Conservation (phyloP, 64 coral and sea anemone genomes). For the Pocillopora damicornis region DNA sequence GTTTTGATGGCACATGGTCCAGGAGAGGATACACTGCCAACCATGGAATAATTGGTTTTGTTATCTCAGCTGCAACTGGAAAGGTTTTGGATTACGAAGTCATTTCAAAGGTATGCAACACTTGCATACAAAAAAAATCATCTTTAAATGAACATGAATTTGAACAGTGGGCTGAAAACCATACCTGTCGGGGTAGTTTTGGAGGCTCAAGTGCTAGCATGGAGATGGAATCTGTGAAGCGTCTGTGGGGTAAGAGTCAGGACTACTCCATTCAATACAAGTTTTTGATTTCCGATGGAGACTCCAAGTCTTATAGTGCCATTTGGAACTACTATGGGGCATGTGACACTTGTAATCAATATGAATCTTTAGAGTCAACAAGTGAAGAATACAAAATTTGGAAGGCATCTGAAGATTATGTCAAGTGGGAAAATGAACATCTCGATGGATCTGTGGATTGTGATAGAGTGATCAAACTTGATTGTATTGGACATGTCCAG, state of each 20-base stretch:
- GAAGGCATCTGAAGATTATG: constrained; percentile 9
- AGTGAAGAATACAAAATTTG: constrained; percentile 18
- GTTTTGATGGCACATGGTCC: constrained; percentile 47
- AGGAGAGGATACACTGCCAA: constrained; percentile 33
- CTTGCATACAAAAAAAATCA: constrained; percentile 21
- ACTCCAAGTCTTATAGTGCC: constrained; percentile 17
- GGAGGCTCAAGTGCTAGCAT: background rate
- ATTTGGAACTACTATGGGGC: constrained; percentile 21
- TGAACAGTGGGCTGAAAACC: too few relatives aligned
- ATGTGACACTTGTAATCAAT: constrained; percentile 26
- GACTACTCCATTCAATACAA: background rate
- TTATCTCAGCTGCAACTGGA: constrained; percentile 35
- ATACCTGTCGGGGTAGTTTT: too few relatives aligned
- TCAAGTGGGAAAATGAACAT: too few relatives aligned
- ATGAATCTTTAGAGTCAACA: constrained; percentile 9
- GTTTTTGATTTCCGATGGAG: background rate
- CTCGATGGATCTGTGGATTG: too few relatives aligned
- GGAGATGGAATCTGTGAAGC: constrained; percentile 22
- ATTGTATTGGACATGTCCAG: background rate
- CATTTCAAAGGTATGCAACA: constrained; percentile 30
- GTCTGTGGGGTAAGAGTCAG: background rate
- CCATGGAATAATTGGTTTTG: constrained; percentile 41
- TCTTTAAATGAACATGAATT: too few relatives aligned
- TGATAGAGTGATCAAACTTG: too few relatives aligned
- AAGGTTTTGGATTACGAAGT: constrained; percentile 42